Percentiles rank a stretch among this genome's conserved stretches.
Evolutionary conservation across 2,888 invertebrate species (phyloP).

Genomic region (Zaprionus bogoriensis): DNA sequence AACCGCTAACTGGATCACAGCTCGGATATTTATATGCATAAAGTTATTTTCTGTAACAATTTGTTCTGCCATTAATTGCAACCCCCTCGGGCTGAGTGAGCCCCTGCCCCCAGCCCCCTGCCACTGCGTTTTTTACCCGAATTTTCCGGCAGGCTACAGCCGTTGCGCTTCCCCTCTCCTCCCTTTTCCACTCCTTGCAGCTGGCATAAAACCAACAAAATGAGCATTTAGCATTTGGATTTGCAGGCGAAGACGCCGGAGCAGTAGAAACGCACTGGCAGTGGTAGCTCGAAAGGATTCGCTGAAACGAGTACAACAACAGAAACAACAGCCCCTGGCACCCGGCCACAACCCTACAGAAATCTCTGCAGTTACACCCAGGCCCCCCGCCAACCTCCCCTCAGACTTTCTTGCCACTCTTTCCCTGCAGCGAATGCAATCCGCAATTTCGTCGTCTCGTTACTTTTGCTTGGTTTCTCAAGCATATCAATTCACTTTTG

Average conservation of each 20-base stretch:
- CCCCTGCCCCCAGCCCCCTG: neutral
- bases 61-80: slow-evolving; percentile 55
- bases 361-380: slow-evolving; percentile 64
- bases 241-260: slow-evolving; percentile 39
- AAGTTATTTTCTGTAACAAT: slow-evolving; percentile 17
- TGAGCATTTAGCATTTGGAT: slow-evolving; percentile 74
- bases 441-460: slow-evolving; percentile 62
- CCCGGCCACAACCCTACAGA: slow-evolving; percentile 37
- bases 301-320: neutral
- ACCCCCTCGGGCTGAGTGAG: neutral
- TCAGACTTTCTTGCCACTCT: neutral
- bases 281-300: slow-evolving; percentile 14
- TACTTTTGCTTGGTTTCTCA: slow-evolving; percentile 76
- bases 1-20: slow-evolving; percentile 1
- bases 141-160: neutral
- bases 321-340: slow-evolving; percentile 36
- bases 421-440: slow-evolving; percentile 48
- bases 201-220: slow-evolving; percentile 61
- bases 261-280: slow-evolving; percentile 49
- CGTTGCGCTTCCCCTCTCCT: neutral
- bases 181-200: neutral
- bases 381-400: neutral
- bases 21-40: neutral
- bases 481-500: slow-evolving; percentile 78
- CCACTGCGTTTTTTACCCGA: too few species aligned